A percentile compares a stretch with the other conserved stretches of the same genome.
Conservation (phyloP, 2,888 invertebrate species). For the Tenthredo notha region DNA sequence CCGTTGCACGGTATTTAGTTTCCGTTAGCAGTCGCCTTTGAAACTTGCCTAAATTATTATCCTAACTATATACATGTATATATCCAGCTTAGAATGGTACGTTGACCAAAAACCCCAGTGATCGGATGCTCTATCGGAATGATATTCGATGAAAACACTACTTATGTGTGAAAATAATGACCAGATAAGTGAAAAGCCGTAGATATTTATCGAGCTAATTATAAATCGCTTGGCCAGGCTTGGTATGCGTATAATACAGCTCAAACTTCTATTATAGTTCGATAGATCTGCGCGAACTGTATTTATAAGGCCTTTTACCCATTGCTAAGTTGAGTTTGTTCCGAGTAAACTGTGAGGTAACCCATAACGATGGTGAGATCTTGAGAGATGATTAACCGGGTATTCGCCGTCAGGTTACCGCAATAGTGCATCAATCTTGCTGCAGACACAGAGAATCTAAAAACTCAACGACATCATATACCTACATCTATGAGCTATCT, state of each 20-base stretch:
- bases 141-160: background rate
- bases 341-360: slow-evolving; percentile 40
- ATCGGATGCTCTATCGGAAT: background rate
- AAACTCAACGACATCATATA: slow-evolving; percentile 28
- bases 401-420: slow-evolving; percentile 41
- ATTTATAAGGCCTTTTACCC: slow-evolving; percentile 18
- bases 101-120: background rate
- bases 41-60: slow-evolving; percentile 30
- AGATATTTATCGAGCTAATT: background rate
- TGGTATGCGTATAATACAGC: background rate
- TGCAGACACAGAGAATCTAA: background rate
- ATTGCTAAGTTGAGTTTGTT: slow-evolving; percentile 18
- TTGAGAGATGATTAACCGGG: slow-evolving; percentile 28
- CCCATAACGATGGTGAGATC: slow-evolving; percentile 42
- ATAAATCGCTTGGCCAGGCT: background rate
- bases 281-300: background rate
- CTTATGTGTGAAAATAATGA: background rate
- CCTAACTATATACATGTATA: background rate
- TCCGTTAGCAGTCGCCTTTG: slow-evolving; percentile 36
- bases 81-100: background rate
- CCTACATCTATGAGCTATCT: slow-evolving; percentile 5
- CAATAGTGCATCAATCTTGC: slow-evolving; percentile 42
- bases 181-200: background rate
- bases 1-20: slow-evolving; percentile 40
- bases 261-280: background rate